Evolutionary conservation across 2,888 invertebrate species (phyloP).

Genomic region (Clepsis dumicolana): DNA sequence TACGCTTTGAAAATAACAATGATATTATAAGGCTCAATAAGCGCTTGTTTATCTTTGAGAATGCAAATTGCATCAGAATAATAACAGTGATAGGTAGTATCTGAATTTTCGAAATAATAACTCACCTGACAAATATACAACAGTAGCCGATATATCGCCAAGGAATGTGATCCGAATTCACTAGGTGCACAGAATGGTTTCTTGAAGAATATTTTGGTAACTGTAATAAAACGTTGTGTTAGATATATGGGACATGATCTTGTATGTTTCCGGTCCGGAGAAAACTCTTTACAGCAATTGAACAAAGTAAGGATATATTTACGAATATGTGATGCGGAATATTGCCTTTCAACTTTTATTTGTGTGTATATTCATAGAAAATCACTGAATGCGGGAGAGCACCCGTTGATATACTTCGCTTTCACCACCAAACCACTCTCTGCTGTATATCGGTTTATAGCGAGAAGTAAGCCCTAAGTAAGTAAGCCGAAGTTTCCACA

Average conservation of each 20-base stretch:
- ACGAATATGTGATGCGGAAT: conserved; percentile 3
- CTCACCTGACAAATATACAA: conserved; percentile 84
- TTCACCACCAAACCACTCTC: background rate
- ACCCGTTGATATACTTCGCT: conserved; percentile 1
- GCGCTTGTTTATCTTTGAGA: background rate
- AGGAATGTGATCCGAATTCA: conserved; percentile 83
- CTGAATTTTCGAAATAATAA: conserved; percentile 12
- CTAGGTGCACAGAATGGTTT: conserved; percentile 87
- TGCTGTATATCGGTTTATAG: conserved; percentile 20
- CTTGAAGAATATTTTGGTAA: conserved; percentile 73
- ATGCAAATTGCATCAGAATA: background rate
- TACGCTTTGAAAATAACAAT: conserved; percentile 6
- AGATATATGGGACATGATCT: background rate
- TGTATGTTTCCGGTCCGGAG: background rate
- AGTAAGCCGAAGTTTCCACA: too few species aligned
- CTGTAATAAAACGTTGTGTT: conserved; percentile 56
- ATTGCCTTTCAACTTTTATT: background rate
- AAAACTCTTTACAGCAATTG: background rate
- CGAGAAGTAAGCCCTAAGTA: conserved; percentile 1
- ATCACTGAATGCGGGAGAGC: background rate
- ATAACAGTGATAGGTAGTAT: background rate
- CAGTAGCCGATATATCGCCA: conserved; percentile 86
- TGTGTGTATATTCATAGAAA: background rate
- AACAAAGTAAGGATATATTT: background rate
- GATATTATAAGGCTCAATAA: background rate